Evolutionary conservation across 2,113 vertebrate species (phyloP).

Genomic region (Bostrychus sinensis): DNA sequence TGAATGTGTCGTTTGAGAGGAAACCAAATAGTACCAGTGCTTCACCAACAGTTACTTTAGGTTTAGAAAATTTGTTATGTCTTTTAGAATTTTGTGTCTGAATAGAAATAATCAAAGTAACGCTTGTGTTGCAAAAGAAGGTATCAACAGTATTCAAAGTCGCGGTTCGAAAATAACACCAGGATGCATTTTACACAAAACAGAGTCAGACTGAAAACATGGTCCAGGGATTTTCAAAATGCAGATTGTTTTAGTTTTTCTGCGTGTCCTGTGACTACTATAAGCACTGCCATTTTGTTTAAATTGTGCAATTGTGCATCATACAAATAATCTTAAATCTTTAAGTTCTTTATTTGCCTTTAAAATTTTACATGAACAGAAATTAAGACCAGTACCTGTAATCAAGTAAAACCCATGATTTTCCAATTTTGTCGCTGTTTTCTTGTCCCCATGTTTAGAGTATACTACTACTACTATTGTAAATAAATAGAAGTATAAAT

Average conservation of each 20-base stretch:
- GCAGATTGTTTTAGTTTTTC: constrained; percentile 5
- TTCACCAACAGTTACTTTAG: constrained; percentile 24
- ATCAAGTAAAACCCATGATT: constrained; percentile 8
- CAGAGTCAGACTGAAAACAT: too few species aligned
- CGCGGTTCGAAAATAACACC: constrained; percentile 1
- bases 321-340: too few species aligned
- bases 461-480: constrained; percentile 54
- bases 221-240: too few species aligned
- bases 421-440: constrained; percentile 15
- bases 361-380: not conserved
- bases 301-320: too few species aligned
- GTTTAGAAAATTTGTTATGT: too few species aligned
- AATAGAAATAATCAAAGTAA: too few species aligned
- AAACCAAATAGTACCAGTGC: constrained; percentile 43
- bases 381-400: constrained; percentile 5
- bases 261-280: not conserved
- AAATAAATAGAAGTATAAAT: constrained; percentile 51
- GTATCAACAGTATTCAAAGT: too few species aligned
- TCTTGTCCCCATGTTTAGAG: constrained; percentile 28
- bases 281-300: constrained; percentile 40
- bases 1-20: constrained; percentile 9
- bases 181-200: not conserved
- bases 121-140: too few species aligned
- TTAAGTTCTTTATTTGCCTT: not conserved
- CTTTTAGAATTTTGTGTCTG: too few species aligned